Evolutionary conservation across 2,888 invertebrate species (phyloP).

Genomic region (Neoascia interrupta): DNA sequence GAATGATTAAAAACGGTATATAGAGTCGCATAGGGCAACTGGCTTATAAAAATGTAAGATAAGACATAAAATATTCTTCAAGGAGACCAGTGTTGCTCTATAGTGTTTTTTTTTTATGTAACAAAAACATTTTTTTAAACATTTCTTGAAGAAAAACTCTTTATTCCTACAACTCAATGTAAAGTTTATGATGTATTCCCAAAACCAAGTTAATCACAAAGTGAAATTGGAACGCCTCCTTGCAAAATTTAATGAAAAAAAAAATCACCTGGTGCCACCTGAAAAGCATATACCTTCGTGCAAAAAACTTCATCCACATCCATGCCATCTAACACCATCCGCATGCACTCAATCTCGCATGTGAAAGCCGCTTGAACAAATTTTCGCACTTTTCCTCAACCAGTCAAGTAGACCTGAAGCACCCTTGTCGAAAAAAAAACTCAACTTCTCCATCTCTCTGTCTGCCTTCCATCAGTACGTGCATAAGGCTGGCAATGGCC

Average conservation of each 20-base stretch:
- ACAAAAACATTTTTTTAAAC: too few species aligned
- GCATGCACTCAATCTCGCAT: constrained; percentile 13
- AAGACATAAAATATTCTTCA: too few species aligned
- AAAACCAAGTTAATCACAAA: background rate
- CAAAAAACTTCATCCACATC: background rate
- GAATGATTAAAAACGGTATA: too few species aligned
- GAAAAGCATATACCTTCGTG: constrained; percentile 3
- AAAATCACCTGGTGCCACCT: background rate
- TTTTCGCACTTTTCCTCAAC: constrained; percentile 55
- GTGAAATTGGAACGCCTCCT: background rate
- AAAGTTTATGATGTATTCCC: too few species aligned
- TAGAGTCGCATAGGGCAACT: too few species aligned
- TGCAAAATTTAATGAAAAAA: background rate
- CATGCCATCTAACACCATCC: constrained; percentile 6
- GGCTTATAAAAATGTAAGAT: too few species aligned
- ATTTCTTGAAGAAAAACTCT: too few species aligned
- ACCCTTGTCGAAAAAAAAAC: constrained; percentile 35
- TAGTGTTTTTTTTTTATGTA: too few species aligned
- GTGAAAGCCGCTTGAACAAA: constrained; percentile 56
- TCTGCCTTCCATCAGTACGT: constrained; percentile 45
- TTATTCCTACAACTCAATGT: too few species aligned
- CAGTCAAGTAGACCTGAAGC: constrained; percentile 47
- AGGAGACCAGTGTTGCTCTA: too few species aligned
- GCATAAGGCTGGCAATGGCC: constrained; percentile 43
- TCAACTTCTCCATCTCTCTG: constrained; percentile 35